A percentile compares a stretch with the other conserved stretches of the same genome.
Conservation (phyloP, 2,797 vertebrate species). For the Takifugu rubripes region DNA sequence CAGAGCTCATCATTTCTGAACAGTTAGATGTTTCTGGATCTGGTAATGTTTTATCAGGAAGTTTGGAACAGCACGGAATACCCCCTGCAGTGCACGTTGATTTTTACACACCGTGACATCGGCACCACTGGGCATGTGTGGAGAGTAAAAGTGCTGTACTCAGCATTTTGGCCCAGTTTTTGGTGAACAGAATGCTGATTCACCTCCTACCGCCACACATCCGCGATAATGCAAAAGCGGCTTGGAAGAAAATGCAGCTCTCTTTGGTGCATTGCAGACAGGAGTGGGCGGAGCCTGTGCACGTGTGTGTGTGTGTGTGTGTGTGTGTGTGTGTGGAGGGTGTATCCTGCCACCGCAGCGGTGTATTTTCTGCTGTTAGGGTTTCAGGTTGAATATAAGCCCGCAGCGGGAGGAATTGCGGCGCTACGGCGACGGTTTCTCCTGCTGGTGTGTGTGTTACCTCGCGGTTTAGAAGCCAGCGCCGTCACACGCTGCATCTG, state of each 20-base stretch:
- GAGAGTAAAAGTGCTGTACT: too few relatives aligned
- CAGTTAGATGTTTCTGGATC: too few relatives aligned
- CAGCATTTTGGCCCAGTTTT: too few relatives aligned
- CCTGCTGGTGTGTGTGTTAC: conserved; percentile 4
- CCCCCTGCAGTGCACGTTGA: too few relatives aligned
- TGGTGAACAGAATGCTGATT: conserved; percentile 27
- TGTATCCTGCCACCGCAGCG: conserved; percentile 10
- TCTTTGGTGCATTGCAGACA: conserved; percentile 77
- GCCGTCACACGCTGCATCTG: conserved; percentile 3
- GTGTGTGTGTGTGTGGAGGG: conserved; percentile 18
- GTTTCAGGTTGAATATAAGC: neutral
- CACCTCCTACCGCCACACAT: conserved; percentile 4
- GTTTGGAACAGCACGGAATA: too few relatives aligned
- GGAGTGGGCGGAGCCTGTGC: conserved; percentile 55
- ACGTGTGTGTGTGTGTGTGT: conserved; percentile 8
- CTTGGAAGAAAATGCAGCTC: conserved; percentile 56
- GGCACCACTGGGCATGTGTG: too few relatives aligned
- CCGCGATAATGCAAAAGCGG: conserved; percentile 26
- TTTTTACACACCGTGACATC: too few relatives aligned
- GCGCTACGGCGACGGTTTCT: too few relatives aligned
- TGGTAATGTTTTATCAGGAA: too few relatives aligned
- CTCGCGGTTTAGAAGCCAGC: conserved; percentile 2
- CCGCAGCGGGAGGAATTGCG: too few relatives aligned
- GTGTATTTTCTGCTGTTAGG: conserved; percentile 35
- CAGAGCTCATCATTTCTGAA: neutral